These are phyloP conservation scores for Amphimedon queenslandica DNA, from an alignment of 37 sponge, comb jelly and placozoan species.

Conservation along the genomic window DNA sequence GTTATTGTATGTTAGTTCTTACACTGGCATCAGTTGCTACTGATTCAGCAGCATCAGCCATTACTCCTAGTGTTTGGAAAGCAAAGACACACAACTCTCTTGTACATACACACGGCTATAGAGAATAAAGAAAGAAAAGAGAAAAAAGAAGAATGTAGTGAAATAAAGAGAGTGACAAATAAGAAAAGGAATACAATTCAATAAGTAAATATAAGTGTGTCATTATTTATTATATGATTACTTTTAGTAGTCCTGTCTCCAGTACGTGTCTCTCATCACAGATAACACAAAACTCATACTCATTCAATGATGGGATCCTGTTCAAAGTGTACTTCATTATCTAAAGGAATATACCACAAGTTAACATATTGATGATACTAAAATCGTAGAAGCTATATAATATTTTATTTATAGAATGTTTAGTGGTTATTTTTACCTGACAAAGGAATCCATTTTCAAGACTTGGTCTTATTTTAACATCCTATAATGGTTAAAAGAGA, in stretches of 20 bases:
- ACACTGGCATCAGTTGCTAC: conserved; percentile 71
- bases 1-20: too few relatives aligned
- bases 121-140: neutral
- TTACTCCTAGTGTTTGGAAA: conserved; percentile 80
- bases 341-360: conserved; percentile 6
- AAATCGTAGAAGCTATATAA: neutral
- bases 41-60: conserved; percentile 81
- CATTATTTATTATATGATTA: too few relatives aligned
- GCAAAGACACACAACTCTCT: conserved; percentile 80
- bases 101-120: conserved; percentile 77
- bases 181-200: too few relatives aligned
- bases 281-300: conserved; percentile 86
- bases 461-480: conserved; percentile 26
- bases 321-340: conserved; percentile 67
- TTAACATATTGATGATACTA: neutral
- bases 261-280: conserved; percentile 80
- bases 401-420: neutral
- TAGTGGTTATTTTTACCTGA: conserved; percentile 32
- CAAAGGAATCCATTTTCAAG: conserved; percentile 58
- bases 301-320: conserved; percentile 61
- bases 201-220: too few relatives aligned
- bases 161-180: too few relatives aligned
- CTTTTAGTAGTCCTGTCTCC: conserved; percentile 51
- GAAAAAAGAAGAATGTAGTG: neutral
- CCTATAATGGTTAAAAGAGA: neutral